Evolutionary conservation across 2,113 vertebrate genomes (phyloP), one percentile per base, ranked within the genome.

Genomic region (Micronycteris hirsuta): DNA sequence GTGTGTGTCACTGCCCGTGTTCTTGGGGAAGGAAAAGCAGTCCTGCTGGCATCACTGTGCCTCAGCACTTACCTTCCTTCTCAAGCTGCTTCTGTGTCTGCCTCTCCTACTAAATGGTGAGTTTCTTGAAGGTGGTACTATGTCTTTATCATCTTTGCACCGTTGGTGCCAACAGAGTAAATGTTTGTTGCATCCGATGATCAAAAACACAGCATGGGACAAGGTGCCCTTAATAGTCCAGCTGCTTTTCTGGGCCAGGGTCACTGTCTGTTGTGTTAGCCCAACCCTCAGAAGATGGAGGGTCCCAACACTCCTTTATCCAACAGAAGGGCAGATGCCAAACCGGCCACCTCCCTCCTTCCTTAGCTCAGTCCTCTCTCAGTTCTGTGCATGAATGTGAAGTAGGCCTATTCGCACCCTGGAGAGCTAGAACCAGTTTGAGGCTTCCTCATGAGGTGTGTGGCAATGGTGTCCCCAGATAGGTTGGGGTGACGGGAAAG

Each of bases 401-500:
- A 68, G 68, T 13, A 92, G 71, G 73, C 41, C 56, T 90, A n/a
- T 65, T 78, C 68, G 86, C 52, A 83, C 16, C 67, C 93, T 36
- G n/a, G 84, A 88, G 67, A 93, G 76, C n/a, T 43, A 52, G 81
- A 96, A 95, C 90, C 76, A 95, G 96, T 90, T 82, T 85, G 91
- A 83, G 70, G 47, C 87, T 84, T 93, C 89, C 85, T 77, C 73
- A 56, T 63, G 71, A 92, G 90, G 16, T 88, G 8, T 97, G 96
- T 96, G 71, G 94, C 77, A 96, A 96, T 84, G 61, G 67, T 97
- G 90, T 97, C 95, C 92, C 94, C 90, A 97, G 24, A 96, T 95
- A 95, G 82, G 86, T 93, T 78, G 94, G 82, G 90, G 92, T 97
- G 96, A 90, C 96, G 76, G 88, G 77, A 87, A 78, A 95, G 68